Evolutionary conservation across 2,888 invertebrate genomes (phyloP), one percentile per base, ranked within the genome.

Genomic region (Drosophila phalerata): DNA sequence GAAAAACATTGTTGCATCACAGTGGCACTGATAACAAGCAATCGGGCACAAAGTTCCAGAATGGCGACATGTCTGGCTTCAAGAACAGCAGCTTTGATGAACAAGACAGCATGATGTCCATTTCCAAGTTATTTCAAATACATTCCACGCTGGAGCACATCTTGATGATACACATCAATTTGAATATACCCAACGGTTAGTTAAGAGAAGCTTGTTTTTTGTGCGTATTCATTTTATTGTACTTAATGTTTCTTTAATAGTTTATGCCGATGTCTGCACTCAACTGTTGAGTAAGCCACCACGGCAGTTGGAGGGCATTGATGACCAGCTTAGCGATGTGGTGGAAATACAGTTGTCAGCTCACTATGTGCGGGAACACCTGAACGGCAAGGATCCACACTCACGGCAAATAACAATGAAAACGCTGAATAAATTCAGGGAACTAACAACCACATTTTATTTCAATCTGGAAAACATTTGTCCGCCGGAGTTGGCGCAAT

Each of bases 81-180:
- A 91, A 90, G 66, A 92, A 93, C 71, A 92, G 92, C 37, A 83
- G 83, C 53, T 93, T 92, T 47, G 79, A 89, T 76, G 81, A 85
- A 53, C 57, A 66, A 0, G 90, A 91, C 34, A 88, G 89, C 28
- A 83, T 88, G 42, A 69, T 65, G 13, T 81, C 81, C 11, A 56
- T 93, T n/a, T 88, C 91, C 0, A 91, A 91, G 60, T 57, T 93
- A 2, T 79, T 91, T 17, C 92, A 92, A 81, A 89, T 92, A 10
- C 92, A 93, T 65, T 89, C 91, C 51, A 85, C 90, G 0, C 52
- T 93, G 57, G 93, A 93, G 67, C 93, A 93, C 76, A 68, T 93
- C 10, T 40, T 93, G 15, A 83, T 91, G 88, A 90, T 92, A 42
- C 92, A 92, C 58, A 86, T 89, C 1, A 81, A 92, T 76, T 78